Conservation (phyloP, 2,113 vertebrate genomes). For the Perca schrenkii region DNA sequence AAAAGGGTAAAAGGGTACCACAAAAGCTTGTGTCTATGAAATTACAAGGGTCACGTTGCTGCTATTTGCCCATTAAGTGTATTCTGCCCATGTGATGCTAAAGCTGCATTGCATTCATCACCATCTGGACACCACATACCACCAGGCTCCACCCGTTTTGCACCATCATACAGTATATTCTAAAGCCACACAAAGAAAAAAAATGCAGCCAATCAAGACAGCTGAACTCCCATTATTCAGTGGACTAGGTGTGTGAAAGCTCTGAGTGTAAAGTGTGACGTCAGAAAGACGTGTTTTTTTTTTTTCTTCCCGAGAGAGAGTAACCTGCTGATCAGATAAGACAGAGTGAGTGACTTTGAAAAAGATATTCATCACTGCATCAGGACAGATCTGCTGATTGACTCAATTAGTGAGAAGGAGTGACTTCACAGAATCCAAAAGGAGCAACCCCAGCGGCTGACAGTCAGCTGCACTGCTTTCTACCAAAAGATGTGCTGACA, state of each 20-base stretch:
- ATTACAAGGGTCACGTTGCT: not conserved
- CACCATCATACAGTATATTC: conserved; percentile 36
- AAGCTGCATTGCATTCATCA: conserved; percentile 40
- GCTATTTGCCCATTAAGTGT: not conserved
- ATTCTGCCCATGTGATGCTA: conserved; percentile 9
- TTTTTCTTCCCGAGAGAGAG: not conserved
- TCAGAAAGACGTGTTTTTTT: not conserved
- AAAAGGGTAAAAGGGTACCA: not conserved
- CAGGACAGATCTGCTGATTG: conserved; percentile 43
- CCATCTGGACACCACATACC: conserved; percentile 51
- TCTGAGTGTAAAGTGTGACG: conserved; percentile 7
- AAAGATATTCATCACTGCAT: conserved; percentile 36
- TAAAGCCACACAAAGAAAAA: conserved; percentile 22
- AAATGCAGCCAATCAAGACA: conserved; percentile 21
- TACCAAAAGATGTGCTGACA: conserved; percentile 41
- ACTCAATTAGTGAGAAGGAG: conserved; percentile 52
- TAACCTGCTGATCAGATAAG: conserved; percentile 23
- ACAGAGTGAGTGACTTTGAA: conserved; percentile 28
- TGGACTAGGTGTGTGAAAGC: conserved; percentile 18
- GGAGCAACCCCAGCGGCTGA: conserved; percentile 27
- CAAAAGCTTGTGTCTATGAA: not conserved
- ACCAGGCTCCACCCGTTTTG: conserved; percentile 56
- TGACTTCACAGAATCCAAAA: conserved; percentile 47
- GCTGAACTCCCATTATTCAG: conserved; percentile 29
- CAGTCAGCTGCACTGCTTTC: conserved; percentile 30